A percentile compares a stretch with the other conserved stretches of the same genome.
phyloP scores from a whole-genome alignment of 37 sponge, comb jelly and placozoan genomes.

The Bolinopsis microptera region DNA sequence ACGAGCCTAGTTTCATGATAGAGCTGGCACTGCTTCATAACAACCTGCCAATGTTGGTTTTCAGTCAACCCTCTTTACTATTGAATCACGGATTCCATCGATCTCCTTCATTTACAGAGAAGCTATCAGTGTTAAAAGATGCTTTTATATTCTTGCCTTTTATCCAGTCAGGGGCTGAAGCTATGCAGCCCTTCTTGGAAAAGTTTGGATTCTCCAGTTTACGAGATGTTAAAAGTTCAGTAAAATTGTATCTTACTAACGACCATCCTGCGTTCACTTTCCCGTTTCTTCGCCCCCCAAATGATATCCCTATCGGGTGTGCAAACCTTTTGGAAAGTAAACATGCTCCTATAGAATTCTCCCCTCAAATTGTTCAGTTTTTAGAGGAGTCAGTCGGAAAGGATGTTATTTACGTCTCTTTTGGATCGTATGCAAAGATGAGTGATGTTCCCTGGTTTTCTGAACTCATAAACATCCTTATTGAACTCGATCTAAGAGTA shows the following conservation, averaged over 20 bases:
- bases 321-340: background rate
- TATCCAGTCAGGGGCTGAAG: background rate
- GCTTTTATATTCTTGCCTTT: background rate
- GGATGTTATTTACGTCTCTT: background rate
- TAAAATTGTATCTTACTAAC: background rate
- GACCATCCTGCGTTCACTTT: slow-evolving; percentile 25
- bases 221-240: background rate
- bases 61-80: background rate
- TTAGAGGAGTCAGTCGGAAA: background rate
- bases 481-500: background rate
- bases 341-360: background rate
- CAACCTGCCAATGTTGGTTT: background rate
- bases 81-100: background rate
- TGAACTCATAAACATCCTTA: background rate
- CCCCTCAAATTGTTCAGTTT: background rate
- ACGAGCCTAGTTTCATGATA: background rate
- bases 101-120: background rate
- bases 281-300: background rate
- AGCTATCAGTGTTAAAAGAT: background rate
- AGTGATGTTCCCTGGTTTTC: background rate
- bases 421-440: background rate
- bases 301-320: background rate
- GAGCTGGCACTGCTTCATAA: background rate
- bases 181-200: background rate
- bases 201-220: background rate